These are phyloP conservation scores for Muricea muricata DNA, from an alignment of 92 coral and sea anemone species.

Conservation along the genomic window DNA sequence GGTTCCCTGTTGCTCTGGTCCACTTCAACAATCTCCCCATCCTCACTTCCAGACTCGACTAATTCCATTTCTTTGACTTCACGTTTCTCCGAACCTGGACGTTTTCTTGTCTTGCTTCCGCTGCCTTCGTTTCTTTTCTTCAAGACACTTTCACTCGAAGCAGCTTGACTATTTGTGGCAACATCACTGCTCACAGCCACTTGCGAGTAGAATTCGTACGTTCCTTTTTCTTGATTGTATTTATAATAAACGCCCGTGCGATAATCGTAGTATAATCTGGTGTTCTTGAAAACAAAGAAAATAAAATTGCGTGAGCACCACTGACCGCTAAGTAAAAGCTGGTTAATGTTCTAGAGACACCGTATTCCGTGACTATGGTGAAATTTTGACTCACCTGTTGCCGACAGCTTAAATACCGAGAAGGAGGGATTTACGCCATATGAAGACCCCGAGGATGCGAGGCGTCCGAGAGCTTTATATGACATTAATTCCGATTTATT, in stretches of 20 bases:
- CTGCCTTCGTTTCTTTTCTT: conserved; percentile 46
- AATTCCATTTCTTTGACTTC: neutral
- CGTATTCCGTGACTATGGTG: no score
- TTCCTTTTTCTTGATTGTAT: conserved; percentile 72
- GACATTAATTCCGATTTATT: no score
- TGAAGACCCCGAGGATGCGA: no score
- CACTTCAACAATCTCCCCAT: conserved; percentile 69
- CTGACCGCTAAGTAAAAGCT: no score
- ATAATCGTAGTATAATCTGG: conserved; percentile 85
- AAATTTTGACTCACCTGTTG: no score
- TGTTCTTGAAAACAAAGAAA: conserved; percentile 66
- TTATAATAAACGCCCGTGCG: conserved; percentile 84
- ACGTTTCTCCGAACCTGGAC: neutral
- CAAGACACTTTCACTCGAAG: neutral
- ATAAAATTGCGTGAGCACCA: no score
- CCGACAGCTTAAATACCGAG: no score
- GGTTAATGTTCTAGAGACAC: no score
- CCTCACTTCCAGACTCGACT: conserved; percentile 62
- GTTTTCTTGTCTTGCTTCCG: conserved; percentile 26
- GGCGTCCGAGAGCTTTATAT: no score
- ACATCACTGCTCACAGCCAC: conserved; percentile 53
- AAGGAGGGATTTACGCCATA: no score
- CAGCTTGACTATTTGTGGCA: neutral
- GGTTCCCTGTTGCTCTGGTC: conserved; percentile 30
- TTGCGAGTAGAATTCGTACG: conserved; percentile 86